Percentiles rank a stretch among this genome's conserved stretches.
phyloP scores from a whole-genome alignment of 2,113 vertebrate species.

The Nibea albiflora region DNA sequence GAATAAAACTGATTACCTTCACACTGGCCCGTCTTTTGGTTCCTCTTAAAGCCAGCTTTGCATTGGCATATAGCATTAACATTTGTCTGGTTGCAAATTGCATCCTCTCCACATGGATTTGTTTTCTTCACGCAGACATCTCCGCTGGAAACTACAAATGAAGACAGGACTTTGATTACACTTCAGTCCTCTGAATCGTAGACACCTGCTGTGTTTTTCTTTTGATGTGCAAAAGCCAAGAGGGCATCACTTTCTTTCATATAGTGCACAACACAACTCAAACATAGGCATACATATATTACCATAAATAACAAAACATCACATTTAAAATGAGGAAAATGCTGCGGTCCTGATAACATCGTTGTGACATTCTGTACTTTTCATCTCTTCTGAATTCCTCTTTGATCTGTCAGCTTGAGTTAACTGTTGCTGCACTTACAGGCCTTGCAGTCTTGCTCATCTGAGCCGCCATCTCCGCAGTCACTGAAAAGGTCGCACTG shows the following conservation, averaged over 20 bases:
- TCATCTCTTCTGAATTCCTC: constrained; percentile 37
- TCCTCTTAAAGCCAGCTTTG: constrained; percentile 94
- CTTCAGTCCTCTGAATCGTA: constrained; percentile 32
- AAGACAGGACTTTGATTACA: constrained; percentile 72
- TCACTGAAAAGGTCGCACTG: constrained; percentile 95
- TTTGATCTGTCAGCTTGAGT: constrained; percentile 47
- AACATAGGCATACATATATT: constrained; percentile 64
- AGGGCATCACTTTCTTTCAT: constrained; percentile 53
- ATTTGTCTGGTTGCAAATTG: constrained; percentile 93
- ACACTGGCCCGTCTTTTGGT: constrained; percentile 89
- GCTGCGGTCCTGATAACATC: constrained; percentile 22
- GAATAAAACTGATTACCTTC: constrained; percentile 86
- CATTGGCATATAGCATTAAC: constrained; percentile 91
- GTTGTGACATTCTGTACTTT: constrained; percentile 35
- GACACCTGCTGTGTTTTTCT: constrained; percentile 65
- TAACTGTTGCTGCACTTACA: constrained; percentile 83
- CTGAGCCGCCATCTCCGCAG: constrained; percentile 94
- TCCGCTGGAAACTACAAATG: constrained; percentile 86
- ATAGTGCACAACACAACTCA: constrained; percentile 48
- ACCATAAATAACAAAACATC: constrained; percentile 71
- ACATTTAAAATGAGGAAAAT: constrained; percentile 36
- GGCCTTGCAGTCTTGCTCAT: constrained; percentile 93
- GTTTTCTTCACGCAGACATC: constrained; percentile 91
- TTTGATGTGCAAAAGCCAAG: constrained; percentile 70
- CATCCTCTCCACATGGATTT: constrained; percentile 95